These are phyloP conservation scores for Drosophila infuscata DNA, from an alignment of 2,888 invertebrate genomes.

Conservation along the genomic window DNA sequence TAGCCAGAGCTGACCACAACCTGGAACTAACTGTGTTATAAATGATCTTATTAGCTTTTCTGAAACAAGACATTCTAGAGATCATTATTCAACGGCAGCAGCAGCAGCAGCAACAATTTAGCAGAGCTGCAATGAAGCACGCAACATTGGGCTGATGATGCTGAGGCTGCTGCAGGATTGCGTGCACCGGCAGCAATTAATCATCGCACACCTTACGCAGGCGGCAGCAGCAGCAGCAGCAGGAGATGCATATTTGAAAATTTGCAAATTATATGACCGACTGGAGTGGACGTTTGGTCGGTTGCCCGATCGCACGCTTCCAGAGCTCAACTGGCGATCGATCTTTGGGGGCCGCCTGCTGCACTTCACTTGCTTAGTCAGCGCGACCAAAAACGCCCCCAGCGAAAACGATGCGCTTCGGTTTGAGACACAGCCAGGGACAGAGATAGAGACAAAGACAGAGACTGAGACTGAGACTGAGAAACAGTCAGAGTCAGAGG, in stretches of 20 bases:
- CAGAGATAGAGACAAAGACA: neutral
- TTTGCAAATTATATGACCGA: slow-evolving; percentile 71
- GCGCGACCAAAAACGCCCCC: slow-evolving; percentile 72
- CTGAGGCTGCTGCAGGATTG: slow-evolving; percentile 49
- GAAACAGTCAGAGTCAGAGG: slow-evolving; percentile 17
- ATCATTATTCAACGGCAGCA: slow-evolving; percentile 73
- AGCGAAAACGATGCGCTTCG: slow-evolving; percentile 42
- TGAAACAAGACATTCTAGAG: slow-evolving; percentile 79
- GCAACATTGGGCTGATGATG: slow-evolving; percentile 35
- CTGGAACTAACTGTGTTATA: slow-evolving; percentile 78
- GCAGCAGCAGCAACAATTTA: slow-evolving; percentile 21
- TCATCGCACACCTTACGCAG: slow-evolving; percentile 74
- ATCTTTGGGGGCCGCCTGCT: slow-evolving; percentile 62
- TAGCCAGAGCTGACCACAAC: slow-evolving; percentile 35
- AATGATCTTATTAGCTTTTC: slow-evolving; percentile 82
- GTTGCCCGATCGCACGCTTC: slow-evolving; percentile 1
- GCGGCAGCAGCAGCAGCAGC: slow-evolving; percentile 59
- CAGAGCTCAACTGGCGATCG: slow-evolving; percentile 57
- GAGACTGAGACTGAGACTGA: neutral
- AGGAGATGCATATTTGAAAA: slow-evolving; percentile 79
- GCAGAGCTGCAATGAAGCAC: slow-evolving; percentile 44
- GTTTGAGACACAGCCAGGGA: neutral
- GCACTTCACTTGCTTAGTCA: slow-evolving; percentile 72
- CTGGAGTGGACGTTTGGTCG: slow-evolving; percentile 4
- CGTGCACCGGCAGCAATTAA: slow-evolving; percentile 78